phyloP scores from a whole-genome alignment of 2,113 vertebrate genomes.

The Trachemys scripta region DNA sequence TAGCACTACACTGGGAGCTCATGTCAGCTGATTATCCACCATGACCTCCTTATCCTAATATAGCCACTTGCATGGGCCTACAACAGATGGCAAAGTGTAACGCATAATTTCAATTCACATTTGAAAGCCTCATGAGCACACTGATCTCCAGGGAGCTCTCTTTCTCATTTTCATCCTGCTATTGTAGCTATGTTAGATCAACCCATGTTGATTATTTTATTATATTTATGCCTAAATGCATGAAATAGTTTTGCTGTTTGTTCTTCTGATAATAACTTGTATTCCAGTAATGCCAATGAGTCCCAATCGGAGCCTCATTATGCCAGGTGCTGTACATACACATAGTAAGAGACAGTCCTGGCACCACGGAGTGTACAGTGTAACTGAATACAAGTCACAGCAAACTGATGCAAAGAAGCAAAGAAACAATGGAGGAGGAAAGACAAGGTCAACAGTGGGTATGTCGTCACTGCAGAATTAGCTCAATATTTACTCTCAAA shows the following conservation, averaged over 20 bases:
- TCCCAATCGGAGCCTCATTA: background rate
- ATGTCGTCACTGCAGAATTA: background rate
- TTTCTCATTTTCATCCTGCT: background rate
- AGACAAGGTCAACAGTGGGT: background rate
- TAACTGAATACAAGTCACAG: constrained; percentile 1
- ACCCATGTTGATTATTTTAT: background rate
- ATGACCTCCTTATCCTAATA: background rate
- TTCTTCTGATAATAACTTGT: background rate
- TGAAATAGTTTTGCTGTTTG: background rate
- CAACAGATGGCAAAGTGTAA: background rate
- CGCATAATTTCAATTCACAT: background rate
- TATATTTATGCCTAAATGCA: background rate
- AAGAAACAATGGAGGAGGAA: background rate
- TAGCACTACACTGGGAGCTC: too few species aligned
- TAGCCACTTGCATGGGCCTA: background rate
- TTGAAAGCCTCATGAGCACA: background rate
- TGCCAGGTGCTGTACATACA: background rate
- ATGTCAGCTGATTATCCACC: background rate
- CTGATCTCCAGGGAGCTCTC: background rate
- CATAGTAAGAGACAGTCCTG: background rate
- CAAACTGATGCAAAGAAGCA: background rate
- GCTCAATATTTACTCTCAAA: background rate
- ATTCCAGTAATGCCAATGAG: background rate
- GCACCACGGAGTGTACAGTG: background rate
- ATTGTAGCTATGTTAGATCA: background rate